phyloP scores from a whole-genome alignment of 2,888 invertebrate species.

The Dicycla oo region DNA sequence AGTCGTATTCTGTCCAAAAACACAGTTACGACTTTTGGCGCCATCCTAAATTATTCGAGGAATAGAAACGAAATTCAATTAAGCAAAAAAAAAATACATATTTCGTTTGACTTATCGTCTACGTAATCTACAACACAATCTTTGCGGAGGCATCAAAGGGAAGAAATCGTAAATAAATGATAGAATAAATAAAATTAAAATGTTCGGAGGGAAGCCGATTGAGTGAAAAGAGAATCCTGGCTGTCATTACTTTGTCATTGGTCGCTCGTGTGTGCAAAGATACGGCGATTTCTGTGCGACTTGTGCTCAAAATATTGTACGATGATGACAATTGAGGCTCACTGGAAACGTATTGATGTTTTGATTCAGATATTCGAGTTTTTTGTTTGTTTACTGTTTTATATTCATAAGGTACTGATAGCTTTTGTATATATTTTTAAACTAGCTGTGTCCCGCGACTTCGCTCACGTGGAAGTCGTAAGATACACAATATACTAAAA shows the following conservation, averaged over 20 bases:
- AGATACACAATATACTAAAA: no score
- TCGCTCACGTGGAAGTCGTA: no score
- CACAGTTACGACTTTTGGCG: conserved; percentile 18
- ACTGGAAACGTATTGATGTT: conserved; percentile 41
- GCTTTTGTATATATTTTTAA: not conserved
- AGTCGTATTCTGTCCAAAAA: conserved; percentile 18
- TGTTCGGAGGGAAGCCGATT: conserved; percentile 56
- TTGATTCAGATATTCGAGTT: conserved; percentile 13
- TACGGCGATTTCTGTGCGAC: conserved; percentile 57
- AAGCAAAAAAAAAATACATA: conserved; percentile 47
- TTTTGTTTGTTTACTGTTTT: not conserved
- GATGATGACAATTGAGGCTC: conserved; percentile 41
- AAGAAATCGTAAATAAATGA: conserved; percentile 42
- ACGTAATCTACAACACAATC: conserved; percentile 45
- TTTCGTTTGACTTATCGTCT: conserved; percentile 47
- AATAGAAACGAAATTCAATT: conserved; percentile 47
- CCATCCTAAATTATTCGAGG: conserved; percentile 12
- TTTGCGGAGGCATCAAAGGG: conserved; percentile 40
- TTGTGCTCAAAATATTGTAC: conserved; percentile 50
- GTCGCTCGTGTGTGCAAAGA: conserved; percentile 67
- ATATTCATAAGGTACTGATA: not conserved
- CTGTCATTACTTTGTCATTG: conserved; percentile 67
- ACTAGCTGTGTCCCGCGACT: no score
- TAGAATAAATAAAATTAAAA: conserved; percentile 63
- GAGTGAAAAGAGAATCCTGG: conserved; percentile 52